These are phyloP conservation scores for Machimus rusticus DNA, from an alignment of 2,888 invertebrate species.

Conservation along the genomic window DNA sequence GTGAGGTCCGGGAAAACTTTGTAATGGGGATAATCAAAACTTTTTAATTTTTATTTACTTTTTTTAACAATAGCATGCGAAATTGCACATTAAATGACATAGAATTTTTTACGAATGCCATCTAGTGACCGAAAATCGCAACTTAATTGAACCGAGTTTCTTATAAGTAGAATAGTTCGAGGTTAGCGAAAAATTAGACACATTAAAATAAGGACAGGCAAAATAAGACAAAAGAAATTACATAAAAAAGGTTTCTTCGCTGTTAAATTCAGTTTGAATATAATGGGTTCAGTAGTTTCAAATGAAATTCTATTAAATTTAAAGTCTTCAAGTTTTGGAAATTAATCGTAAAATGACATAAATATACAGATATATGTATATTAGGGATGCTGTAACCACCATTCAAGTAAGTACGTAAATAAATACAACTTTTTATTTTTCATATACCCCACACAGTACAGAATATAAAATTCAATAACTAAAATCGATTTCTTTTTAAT, in stretches of 20 bases:
- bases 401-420: neutral
- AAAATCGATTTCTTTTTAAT: neutral
- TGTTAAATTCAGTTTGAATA: too few species aligned
- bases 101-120: neutral
- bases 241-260: too few species aligned
- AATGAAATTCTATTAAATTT: neutral
- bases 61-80: neutral
- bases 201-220: too few species aligned
- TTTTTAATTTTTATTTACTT: neutral
- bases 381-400: neutral
- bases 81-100: neutral
- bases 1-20: neutral
- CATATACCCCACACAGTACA: neutral
- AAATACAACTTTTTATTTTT: neutral
- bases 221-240: too few species aligned
- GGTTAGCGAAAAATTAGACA: too few species aligned
- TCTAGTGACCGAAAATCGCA: neutral
- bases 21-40: neutral
- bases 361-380: neutral
- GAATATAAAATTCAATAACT: neutral
- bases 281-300: too few species aligned
- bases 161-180: too few species aligned
- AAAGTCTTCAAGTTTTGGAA: neutral
- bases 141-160: too few species aligned
- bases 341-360: neutral